Evolutionary conservation across 2,888 invertebrate genomes (phyloP).

Genomic region (Augochlorella aurata): DNA sequence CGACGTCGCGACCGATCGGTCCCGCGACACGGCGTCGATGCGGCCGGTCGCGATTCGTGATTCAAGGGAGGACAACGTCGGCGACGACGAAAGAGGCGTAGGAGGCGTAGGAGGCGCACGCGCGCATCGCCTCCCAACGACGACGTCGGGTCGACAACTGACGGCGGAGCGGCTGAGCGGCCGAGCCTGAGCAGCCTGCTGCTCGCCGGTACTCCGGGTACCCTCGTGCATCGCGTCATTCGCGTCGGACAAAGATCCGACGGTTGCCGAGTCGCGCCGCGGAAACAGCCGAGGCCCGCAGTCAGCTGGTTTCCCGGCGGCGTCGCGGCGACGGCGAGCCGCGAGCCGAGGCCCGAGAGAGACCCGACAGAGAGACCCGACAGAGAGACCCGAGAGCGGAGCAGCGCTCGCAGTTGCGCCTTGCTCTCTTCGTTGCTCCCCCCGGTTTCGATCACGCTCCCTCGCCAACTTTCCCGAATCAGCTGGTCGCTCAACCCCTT

Average conservation of each 20-base stretch:
- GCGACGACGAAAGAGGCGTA: neutral
- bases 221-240: constrained; percentile 76
- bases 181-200: constrained; percentile 57
- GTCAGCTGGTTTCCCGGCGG: constrained; percentile 74
- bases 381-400: neutral
- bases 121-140: constrained; percentile 69
- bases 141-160: constrained; percentile 78
- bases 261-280: constrained; percentile 59
- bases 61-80: neutral
- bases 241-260: constrained; percentile 77
- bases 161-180: constrained; percentile 63
- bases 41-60: constrained; percentile 9
- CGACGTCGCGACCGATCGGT: constrained; percentile 15
- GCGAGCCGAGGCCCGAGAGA: constrained; percentile 45
- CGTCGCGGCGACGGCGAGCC: constrained; percentile 40
- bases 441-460: constrained; percentile 63
- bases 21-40: neutral
- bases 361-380: constrained; percentile 7
- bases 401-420: constrained; percentile 48
- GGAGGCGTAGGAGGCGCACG: constrained; percentile 26
- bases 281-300: constrained; percentile 70
- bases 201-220: constrained; percentile 77
- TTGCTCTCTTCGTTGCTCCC: constrained; percentile 27
- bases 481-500: constrained; percentile 65
- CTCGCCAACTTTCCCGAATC: constrained; percentile 72